Conservation (phyloP, 2,888 invertebrate species). For the Agrochola lychnidis region DNA sequence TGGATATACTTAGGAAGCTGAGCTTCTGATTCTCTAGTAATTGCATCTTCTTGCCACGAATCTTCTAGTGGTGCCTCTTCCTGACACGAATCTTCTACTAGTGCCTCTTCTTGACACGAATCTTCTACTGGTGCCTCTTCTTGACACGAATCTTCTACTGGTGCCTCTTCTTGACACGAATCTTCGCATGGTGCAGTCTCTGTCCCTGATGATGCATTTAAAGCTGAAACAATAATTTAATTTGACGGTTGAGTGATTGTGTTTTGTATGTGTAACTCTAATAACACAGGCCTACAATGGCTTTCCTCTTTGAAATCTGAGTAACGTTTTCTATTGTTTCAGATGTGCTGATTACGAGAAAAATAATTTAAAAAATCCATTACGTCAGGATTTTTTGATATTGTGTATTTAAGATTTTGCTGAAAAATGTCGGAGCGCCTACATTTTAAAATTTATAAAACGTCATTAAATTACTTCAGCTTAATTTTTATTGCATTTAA, state of each 20-base stretch:
- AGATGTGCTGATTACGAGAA: too few species aligned
- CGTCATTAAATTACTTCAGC: too few species aligned
- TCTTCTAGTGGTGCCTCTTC: not conserved
- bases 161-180: not conserved
- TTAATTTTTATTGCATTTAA: too few species aligned
- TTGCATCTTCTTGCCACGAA: conserved; percentile 35
- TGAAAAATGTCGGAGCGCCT: too few species aligned
- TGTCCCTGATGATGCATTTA: conserved; percentile 4
- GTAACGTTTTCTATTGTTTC: too few species aligned
- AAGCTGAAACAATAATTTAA: conserved; percentile 31
- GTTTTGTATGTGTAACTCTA: not conserved
- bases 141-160: not conserved
- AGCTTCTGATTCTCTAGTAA: not conserved
- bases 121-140: not conserved
- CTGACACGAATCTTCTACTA: not conserved
- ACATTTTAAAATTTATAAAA: too few species aligned
- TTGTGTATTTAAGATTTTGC: too few species aligned
- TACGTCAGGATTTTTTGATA: too few species aligned
- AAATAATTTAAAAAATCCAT: too few species aligned
- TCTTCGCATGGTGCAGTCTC: not conserved
- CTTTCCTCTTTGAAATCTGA: too few species aligned
- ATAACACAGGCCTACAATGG: too few species aligned
- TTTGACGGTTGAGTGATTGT: not conserved
- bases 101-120: not conserved
- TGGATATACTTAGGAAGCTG: not conserved